A percentile compares a stretch with the other conserved stretches of the same genome.
These are phyloP conservation scores for Lamprologus lemairii DNA, from an alignment of 2,113 vertebrate genomes.

Conservation along the genomic window DNA sequence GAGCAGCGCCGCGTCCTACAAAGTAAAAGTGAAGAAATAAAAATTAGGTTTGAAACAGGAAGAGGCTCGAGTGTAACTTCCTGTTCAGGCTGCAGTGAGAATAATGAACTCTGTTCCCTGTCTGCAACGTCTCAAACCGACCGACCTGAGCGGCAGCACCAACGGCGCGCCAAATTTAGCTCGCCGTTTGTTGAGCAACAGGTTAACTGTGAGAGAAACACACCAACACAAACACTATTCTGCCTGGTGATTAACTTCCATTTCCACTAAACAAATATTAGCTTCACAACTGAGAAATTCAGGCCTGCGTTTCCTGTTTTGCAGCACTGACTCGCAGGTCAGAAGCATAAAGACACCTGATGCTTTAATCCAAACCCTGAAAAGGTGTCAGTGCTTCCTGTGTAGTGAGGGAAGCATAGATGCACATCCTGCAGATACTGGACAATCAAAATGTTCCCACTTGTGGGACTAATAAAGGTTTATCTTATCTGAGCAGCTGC, in stretches of 20 bases:
- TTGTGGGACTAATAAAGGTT: not conserved
- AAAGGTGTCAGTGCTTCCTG: not conserved
- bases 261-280: not conserved
- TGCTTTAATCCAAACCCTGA: not conserved
- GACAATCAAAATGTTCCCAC: fast-evolving
- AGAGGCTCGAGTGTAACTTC: not conserved
- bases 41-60: not conserved
- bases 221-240: not conserved
- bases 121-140: not conserved
- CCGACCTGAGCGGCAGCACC: not conserved
- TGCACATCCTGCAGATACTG: not conserved
- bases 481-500: not conserved
- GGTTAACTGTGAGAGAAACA: not conserved
- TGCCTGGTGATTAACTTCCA: not conserved
- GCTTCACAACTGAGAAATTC: not conserved
- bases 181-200: not conserved
- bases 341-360: not conserved
- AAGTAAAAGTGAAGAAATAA: not conserved
- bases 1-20: not conserved
- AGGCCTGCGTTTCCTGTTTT: not conserved
- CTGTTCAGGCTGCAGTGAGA: not conserved
- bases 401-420: not conserved
- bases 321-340: not conserved
- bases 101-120: not conserved
- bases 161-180: not conserved